Evolutionary conservation across 2,797 vertebrate species (phyloP).

Genomic region (Sebastes minor): DNA sequence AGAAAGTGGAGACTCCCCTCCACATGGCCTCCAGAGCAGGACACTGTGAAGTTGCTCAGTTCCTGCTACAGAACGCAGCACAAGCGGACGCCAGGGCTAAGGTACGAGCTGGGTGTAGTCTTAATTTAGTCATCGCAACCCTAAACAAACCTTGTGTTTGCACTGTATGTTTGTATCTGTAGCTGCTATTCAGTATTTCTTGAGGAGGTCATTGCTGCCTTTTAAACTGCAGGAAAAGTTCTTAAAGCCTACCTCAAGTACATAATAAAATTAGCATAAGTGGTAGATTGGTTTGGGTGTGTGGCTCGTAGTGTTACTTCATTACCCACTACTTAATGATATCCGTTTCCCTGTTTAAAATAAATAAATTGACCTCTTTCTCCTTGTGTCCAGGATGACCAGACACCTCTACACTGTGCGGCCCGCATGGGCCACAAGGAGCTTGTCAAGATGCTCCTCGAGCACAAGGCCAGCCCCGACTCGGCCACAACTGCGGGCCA

Average conservation of each 20-base stretch:
- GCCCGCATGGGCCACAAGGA: slow-evolving; percentile 92
- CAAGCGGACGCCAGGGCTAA: slow-evolving; percentile 96
- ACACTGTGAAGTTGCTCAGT: slow-evolving; percentile 93
- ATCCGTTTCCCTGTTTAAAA: neutral
- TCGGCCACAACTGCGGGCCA: slow-evolving; percentile 93
- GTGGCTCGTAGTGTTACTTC: neutral
- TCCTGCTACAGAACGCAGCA: slow-evolving; percentile 94
- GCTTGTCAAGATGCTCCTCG: slow-evolving; percentile 91
- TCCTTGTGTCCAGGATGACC: slow-evolving; percentile 87
- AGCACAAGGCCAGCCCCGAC: slow-evolving; percentile 88
- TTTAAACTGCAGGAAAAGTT: neutral
- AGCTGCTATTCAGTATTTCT: no score
- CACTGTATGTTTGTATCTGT: neutral
- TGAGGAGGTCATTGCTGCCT: neutral
- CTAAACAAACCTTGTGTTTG: neutral
- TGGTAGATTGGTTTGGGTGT: neutral
- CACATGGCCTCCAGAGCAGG: slow-evolving; percentile 97
- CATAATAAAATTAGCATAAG: neutral
- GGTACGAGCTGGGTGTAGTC: slow-evolving; percentile 70
- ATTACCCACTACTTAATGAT: neutral
- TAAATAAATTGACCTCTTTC: neutral
- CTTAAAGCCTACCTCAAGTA: neutral
- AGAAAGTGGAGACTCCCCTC: slow-evolving; percentile 98
- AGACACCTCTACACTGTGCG: slow-evolving; percentile 96
- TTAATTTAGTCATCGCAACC: neutral